A percentile compares a stretch with the other conserved stretches of the same genome.
phyloP scores from a whole-genome alignment of 2,888 invertebrate species.

The Drosophila silvestris region DNA sequence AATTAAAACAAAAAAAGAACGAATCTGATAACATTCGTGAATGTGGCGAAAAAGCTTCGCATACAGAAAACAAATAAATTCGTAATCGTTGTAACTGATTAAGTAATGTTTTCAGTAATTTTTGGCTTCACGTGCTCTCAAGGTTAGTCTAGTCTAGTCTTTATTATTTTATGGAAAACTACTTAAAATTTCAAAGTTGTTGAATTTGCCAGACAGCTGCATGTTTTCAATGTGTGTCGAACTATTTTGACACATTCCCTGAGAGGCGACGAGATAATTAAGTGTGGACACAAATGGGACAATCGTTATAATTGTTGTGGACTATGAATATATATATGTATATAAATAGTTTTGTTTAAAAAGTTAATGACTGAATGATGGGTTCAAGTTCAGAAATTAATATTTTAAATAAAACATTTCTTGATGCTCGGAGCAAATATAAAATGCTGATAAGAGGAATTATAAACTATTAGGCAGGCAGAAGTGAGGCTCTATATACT shows the following conservation, averaged over 20 bases:
- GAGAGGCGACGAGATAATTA: constrained; percentile 29
- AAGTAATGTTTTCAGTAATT: constrained; percentile 3
- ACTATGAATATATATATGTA: background rate
- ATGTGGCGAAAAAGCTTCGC: constrained; percentile 9
- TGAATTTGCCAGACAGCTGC: constrained; percentile 46
- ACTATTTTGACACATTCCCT: constrained; percentile 47
- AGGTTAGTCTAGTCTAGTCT: constrained; percentile 6
- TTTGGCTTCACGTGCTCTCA: background rate
- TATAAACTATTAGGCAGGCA: background rate
- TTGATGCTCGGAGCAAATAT: background rate
- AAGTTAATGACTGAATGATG: background rate
- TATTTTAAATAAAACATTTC: background rate
- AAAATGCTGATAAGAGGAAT: background rate
- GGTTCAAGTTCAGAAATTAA: background rate
- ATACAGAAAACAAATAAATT: constrained; percentile 1
- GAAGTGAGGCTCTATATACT: background rate
- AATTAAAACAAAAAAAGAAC: constrained; percentile 1
- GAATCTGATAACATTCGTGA: constrained; percentile 38
- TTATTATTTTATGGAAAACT: background rate
- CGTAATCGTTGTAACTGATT: constrained; percentile 18
- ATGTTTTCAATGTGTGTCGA: constrained; percentile 28
- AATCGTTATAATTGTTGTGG: background rate
- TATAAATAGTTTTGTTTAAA: background rate
- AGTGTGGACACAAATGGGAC: constrained; percentile 21
- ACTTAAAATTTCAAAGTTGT: background rate